Evolutionary conservation across 2,888 invertebrate species (phyloP).

Genomic region (Ashinkailepas kermadecensis): DNA sequence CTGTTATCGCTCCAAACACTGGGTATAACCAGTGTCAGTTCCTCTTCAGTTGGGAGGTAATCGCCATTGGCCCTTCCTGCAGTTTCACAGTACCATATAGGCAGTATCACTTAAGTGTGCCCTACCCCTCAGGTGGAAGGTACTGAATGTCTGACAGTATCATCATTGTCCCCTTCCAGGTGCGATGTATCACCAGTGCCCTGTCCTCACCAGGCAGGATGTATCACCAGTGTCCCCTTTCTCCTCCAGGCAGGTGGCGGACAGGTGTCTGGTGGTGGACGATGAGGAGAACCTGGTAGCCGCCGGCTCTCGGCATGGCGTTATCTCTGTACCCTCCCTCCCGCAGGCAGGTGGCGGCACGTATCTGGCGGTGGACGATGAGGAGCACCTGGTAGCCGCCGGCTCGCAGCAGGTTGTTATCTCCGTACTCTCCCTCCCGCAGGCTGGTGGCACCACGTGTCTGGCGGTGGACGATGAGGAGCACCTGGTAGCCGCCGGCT

Average conservation of each 20-base stretch:
- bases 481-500: slow-evolving; percentile 7
- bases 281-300: not conserved
- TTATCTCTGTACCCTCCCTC: not conserved
- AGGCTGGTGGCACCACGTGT: not conserved
- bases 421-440: not conserved
- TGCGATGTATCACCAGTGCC: too few relatives aligned
- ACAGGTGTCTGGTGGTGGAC: not conserved
- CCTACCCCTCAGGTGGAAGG: too few relatives aligned
- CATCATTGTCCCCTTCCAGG: too few relatives aligned
- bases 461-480: not conserved
- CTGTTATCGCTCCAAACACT: too few relatives aligned
- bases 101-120: too few relatives aligned
- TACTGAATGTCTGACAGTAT: too few relatives aligned
- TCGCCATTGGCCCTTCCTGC: too few relatives aligned
- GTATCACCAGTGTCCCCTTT: not conserved
- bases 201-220: too few relatives aligned
- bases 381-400: not conserved
- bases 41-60: too few relatives aligned
- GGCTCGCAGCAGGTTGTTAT: not conserved
- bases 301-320: not conserved
- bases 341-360: not conserved
- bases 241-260: not conserved
- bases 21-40: too few relatives aligned
- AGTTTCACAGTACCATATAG: too few relatives aligned
- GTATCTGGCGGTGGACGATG: not conserved